Percentiles rank a stretch among this genome's conserved stretches.
phyloP scores from a whole-genome alignment of 2,888 invertebrate genomes.

The Parthenolecanium corni region DNA sequence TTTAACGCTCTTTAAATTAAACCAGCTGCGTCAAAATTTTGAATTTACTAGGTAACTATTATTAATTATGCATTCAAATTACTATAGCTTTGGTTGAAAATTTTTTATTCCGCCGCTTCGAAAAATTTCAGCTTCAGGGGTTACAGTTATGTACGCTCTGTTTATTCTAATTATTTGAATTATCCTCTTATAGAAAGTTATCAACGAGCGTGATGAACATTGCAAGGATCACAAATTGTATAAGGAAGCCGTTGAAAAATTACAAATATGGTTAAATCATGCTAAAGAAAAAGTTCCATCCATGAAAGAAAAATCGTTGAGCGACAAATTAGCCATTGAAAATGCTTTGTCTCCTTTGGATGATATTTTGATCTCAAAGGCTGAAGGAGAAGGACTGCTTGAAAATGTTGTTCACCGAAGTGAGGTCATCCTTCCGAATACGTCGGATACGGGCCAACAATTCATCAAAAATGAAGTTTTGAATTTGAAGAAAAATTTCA shows the following conservation, averaged over 20 bases:
- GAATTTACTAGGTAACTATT: no score
- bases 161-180: no score
- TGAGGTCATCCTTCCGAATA: slow-evolving; percentile 72
- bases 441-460: slow-evolving; percentile 65
- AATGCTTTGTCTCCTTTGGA: slow-evolving; percentile 79
- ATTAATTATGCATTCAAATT: no score
- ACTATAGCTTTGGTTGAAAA: no score
- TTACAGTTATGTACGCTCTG: no score
- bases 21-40: no score
- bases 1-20: no score
- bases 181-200: slow-evolving; percentile 45
- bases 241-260: slow-evolving; percentile 82
- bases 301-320: slow-evolving; percentile 67
- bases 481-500: slow-evolving; percentile 71
- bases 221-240: slow-evolving; percentile 78
- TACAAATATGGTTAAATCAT: slow-evolving; percentile 75
- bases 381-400: slow-evolving; percentile 75
- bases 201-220: slow-evolving; percentile 70
- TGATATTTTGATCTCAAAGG: slow-evolving; percentile 72
- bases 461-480: slow-evolving; percentile 74
- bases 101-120: no score
- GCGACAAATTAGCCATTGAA: slow-evolving; percentile 79
- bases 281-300: slow-evolving; percentile 82
- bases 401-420: slow-evolving; percentile 80
- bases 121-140: no score